Evolutionary conservation across 2,888 invertebrate genomes (phyloP), one percentile per base, ranked within the genome.

Genomic region (Trichopria drosophilae): DNA sequence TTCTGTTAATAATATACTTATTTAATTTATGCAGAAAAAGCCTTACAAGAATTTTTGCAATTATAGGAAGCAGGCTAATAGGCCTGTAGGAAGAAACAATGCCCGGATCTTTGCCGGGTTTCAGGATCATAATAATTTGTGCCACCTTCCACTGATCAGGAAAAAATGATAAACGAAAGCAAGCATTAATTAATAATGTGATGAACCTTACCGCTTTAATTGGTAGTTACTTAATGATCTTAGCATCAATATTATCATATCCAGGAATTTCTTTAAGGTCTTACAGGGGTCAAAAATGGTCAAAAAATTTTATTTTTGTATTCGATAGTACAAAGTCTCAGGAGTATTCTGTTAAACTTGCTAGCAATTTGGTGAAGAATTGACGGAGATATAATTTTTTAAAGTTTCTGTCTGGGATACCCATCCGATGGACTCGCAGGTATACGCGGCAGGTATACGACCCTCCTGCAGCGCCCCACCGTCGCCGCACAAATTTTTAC

Each of bases 61-160:
- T 29, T 4, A 15, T 9, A 29, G 29, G 29, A 6, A 29, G 10
- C 5, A 29, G 29, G 5, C 12, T 13, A 13, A 29, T 29, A 6
- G 29, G 29, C 29, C 29, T 29, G 15, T 29, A 29, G 4, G 34
- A 34, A 9, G 34, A 9, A 5, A 34, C 15, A 4, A 18, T 19
- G 15, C 19, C 4, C 6, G 6, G 10, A 34, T 20, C 20, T 19
- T 36, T 36, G 7, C 10, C 36, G 5, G 5, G 5, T 34, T 15
- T 34, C 5, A 18, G 34, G 16, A 36, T 36, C 18, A 19, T 18
- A n/a, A 36, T 36, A 6, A 36, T 36, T 36, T 36, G 36, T 19
- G 36, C 3, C n/a, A 23, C 22, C 22, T 36, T 36, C n/a, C n/a
- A 19, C 10, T 4, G 22, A 19, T 19, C 20, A 3, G 36, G 36